phyloP scores from a whole-genome alignment of 2,797 vertebrate genomes.

The Tapera naevia region DNA sequence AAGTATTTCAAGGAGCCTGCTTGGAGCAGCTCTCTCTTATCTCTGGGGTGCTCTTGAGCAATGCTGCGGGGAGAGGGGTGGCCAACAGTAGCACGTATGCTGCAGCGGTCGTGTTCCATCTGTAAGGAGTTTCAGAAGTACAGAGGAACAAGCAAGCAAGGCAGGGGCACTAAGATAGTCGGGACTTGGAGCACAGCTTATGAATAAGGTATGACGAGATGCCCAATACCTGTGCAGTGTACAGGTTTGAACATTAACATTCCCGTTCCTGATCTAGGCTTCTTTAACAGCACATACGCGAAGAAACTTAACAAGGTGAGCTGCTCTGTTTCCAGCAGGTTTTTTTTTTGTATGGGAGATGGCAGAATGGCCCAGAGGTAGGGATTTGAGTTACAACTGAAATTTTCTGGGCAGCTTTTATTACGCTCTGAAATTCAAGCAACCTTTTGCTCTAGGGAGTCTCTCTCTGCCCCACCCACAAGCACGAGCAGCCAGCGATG shows the following conservation, averaged over 20 bases:
- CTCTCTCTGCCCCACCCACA: constrained; percentile 17
- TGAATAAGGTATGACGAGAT: neutral
- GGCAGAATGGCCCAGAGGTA: constrained; percentile 23
- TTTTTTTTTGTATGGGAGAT: neutral
- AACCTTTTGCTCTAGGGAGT: constrained; percentile 23
- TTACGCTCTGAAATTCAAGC: constrained; percentile 54
- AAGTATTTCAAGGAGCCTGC: constrained; percentile 47
- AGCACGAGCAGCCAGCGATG: constrained; percentile 41
- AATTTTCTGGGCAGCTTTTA: constrained; percentile 57
- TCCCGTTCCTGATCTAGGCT: neutral
- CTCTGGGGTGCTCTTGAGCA: constrained; percentile 47
- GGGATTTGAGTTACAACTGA: constrained; percentile 57
- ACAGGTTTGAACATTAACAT: neutral
- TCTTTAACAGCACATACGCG: neutral
- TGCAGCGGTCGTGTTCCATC: neutral
- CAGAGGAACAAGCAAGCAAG: neutral
- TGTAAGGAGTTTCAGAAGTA: neutral
- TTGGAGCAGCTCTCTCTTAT: constrained; percentile 44
- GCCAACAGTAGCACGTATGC: neutral
- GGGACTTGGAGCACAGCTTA: neutral
- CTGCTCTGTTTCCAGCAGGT: neutral
- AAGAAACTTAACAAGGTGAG: neutral
- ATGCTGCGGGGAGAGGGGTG: neutral
- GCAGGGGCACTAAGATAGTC: neutral
- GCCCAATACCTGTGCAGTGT: neutral